A percentile compares a stretch with the other conserved stretches of the same genome.
Evolutionary conservation across 2,888 invertebrate genomes (phyloP).

Genomic region (Neoascia interrupta): DNA sequence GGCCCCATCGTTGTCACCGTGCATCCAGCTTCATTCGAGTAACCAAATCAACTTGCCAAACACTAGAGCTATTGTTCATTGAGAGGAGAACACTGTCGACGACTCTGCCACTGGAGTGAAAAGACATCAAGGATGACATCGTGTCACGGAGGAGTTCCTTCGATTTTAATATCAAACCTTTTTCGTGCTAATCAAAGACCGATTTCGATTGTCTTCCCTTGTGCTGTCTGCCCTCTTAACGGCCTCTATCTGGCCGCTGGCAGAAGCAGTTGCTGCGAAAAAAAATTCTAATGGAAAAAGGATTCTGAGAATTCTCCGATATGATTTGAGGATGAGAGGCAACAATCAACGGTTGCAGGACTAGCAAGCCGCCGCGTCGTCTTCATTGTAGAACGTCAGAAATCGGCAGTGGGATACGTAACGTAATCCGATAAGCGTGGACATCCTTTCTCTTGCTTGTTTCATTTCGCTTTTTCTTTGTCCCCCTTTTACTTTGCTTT

Average conservation of each 20-base stretch:
- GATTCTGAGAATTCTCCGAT: constrained; percentile 39
- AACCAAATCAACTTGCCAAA: constrained; percentile 34
- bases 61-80: constrained; percentile 4
- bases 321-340: constrained; percentile 2
- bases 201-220: constrained; percentile 50
- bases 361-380: neutral
- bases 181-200: constrained; percentile 55
- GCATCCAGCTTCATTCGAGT: neutral
- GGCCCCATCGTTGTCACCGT: neutral
- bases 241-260: too few species aligned
- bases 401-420: constrained; percentile 51
- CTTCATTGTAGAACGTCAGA: constrained; percentile 35
- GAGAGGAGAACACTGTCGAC: neutral
- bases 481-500: constrained; percentile 7
- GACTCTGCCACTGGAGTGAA: neutral
- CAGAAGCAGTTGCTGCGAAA: constrained; percentile 11
- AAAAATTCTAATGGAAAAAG: constrained; percentile 53
- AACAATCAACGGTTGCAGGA: neutral
- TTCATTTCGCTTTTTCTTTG: neutral
- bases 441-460: constrained; percentile 38
- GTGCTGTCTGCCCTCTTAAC: too few species aligned
- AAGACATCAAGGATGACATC: constrained; percentile 22
- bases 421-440: constrained; percentile 55
- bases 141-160: constrained; percentile 13
- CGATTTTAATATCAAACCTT: constrained; percentile 43